Percentiles rank a stretch among this genome's conserved stretches.
These are phyloP conservation scores for Hyposmocoma kahamanoa DNA, from an alignment of 1,140 invertebrate species.

Conservation along the genomic window DNA sequence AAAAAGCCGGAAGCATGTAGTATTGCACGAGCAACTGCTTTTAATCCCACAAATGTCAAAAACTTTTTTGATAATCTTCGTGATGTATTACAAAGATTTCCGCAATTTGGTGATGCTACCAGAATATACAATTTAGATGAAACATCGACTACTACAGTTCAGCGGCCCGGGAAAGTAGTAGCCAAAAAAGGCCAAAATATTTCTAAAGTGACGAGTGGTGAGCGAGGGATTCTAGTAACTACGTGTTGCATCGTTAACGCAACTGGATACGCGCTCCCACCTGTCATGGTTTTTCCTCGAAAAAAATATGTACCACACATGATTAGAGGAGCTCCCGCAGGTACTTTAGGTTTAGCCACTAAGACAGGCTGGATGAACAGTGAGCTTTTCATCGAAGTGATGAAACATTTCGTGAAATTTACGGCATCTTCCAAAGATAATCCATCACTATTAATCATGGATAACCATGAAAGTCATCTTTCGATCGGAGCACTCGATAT, in stretches of 20 bases:
- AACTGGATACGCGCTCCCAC: conserved; percentile 44
- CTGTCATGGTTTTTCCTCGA: conserved; percentile 57
- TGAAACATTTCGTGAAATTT: conserved; percentile 49
- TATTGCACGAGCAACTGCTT: neutral
- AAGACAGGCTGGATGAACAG: conserved; percentile 43
- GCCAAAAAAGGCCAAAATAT: conserved; percentile 51
- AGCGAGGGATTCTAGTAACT: conserved; percentile 60
- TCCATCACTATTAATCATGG: conserved; percentile 17
- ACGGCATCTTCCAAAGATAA: conserved; percentile 10
- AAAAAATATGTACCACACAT: conserved; percentile 39
- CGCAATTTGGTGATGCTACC: conserved; percentile 13
- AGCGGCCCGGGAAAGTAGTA: conserved; percentile 35
- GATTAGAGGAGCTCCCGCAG: conserved; percentile 37
- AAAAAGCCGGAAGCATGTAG: no score
- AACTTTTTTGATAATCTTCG: conserved; percentile 15
- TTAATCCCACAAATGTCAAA: neutral
- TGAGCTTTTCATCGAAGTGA: conserved; percentile 31
- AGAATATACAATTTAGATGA: conserved; percentile 58
- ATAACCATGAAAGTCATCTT: no score
- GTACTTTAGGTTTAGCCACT: conserved; percentile 36
- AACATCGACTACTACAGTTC: conserved; percentile 63
- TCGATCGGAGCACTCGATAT: conserved; percentile 22
- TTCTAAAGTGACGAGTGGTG: conserved; percentile 46
- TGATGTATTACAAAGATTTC: conserved; percentile 4
- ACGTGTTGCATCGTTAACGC: conserved; percentile 45